Evolutionary conservation across 2,888 invertebrate species (phyloP).

Genomic region (Digitonthophagus gazella): DNA sequence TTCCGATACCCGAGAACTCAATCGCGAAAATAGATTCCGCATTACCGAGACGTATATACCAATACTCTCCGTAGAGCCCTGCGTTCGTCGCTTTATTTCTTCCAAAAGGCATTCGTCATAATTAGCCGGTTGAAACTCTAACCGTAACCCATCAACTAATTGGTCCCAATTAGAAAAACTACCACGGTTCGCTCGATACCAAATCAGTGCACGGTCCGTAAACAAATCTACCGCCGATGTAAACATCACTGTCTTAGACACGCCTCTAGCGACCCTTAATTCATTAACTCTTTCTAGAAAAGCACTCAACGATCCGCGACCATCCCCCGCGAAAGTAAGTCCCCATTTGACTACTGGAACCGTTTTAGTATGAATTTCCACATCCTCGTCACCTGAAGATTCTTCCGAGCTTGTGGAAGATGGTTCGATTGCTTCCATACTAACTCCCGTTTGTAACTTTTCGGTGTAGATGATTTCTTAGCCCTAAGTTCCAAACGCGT

Average conservation of each 20-base stretch:
- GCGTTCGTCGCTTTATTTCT: constrained; percentile 33
- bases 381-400: no score
- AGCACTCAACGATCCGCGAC: constrained; percentile 10
- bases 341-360: constrained; percentile 18
- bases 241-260: constrained; percentile 12
- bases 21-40: constrained; percentile 18
- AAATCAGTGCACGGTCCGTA: constrained; percentile 23
- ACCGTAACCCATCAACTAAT: constrained; percentile 18
- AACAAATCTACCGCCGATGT: constrained; percentile 22
- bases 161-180: constrained; percentile 22
- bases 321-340: constrained; percentile 14
- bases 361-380: neutral
- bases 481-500: no score
- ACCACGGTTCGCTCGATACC: constrained; percentile 24
- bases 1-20: neutral
- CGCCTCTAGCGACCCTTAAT: constrained; percentile 12
- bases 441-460: no score
- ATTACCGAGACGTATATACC: constrained; percentile 23
- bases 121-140: constrained; percentile 30
- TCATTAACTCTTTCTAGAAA: constrained; percentile 21
- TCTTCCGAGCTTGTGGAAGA: no score
- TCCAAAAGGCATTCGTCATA: constrained; percentile 35
- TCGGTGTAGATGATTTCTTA: no score
- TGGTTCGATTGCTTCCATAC: no score
- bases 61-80: constrained; percentile 35